Base-by-base conservation (phyloP, 1,140 invertebrate species). In the Dinoponera quadriceps region DNA sequence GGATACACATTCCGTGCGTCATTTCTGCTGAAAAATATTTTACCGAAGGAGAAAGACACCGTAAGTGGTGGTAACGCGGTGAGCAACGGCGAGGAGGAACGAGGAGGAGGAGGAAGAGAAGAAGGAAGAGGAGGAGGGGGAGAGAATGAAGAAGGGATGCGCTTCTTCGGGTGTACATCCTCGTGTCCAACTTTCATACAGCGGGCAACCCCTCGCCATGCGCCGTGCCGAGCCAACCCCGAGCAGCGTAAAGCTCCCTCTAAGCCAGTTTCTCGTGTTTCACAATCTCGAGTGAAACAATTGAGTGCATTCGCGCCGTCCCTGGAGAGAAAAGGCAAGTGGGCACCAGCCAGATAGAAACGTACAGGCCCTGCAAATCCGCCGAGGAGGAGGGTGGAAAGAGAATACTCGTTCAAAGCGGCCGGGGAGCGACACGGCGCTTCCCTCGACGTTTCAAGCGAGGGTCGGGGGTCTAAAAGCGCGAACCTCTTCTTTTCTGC, bases 261-360 rank as follows among this genome's bases (percentile, higher is more conserved):
- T 88, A 90, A 91, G 90, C 91, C 88, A 91, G 90, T 92, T 91
- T 90, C 91, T 88, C 89, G 85, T 92, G 91, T 90, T 91, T 91
- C 89, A 90, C 90, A 92, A 92, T 93, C 91, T 91, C 90, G 73
- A 90, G 88, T 88, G 88, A 92, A 92, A 92, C 91, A 92, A 93
- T 93, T 86, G 90, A 91, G 91, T 89, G 88, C 88, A 87, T 62
- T 90, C 69, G 77, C 86, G 86, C 87, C 78, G 85, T 89, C 86
- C 84, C 89, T 11, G 71, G 85, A 82, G 78, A 85, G 60, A 82
- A 81, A 82, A 78, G 68, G 77, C 83, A 84, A 84, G 73, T 88
- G 85, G 82, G 55, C 82, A 74, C 29, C 84, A 69, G 74, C 33
- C 66, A 60, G 69, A 72, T 73, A 81, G 83, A 88, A 86, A 68